Conservation (phyloP, 2,797 vertebrate genomes). For the Balearica regulorum region DNA sequence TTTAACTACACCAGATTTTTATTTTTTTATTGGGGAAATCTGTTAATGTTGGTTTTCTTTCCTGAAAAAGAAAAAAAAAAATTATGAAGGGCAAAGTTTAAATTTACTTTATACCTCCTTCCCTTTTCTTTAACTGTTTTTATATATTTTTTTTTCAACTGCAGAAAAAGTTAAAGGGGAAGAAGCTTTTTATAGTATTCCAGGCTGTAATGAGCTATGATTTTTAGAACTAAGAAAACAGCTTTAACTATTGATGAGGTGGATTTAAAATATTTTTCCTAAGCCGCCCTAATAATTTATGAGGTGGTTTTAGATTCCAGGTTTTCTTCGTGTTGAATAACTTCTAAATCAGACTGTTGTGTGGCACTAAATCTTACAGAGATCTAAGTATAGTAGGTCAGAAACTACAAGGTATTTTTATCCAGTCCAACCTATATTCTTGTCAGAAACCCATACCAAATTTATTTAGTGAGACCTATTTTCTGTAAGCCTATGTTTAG, state of each 20-base stretch:
- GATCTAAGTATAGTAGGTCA: conserved; percentile 62
- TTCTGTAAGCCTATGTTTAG: conserved; percentile 47
- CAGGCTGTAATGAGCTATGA: conserved; percentile 25
- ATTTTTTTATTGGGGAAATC: not conserved
- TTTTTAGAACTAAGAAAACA: conserved; percentile 48
- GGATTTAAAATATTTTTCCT: conserved; percentile 53
- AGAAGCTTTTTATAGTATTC: conserved; percentile 22
- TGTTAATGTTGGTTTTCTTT: not conserved
- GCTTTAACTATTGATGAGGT: conserved; percentile 41
- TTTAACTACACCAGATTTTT: not conserved
- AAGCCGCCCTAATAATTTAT: conserved; percentile 47
- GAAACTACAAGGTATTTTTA: conserved; percentile 64
- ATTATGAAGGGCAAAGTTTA: not conserved
- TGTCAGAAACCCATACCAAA: conserved; percentile 40
- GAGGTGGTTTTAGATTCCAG: conserved; percentile 55
- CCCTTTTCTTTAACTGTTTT: not conserved
- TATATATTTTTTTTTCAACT: not conserved
- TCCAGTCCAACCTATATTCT: conserved; percentile 65
- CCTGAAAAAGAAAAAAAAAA: not conserved
- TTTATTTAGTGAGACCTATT: conserved; percentile 54
- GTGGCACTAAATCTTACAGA: conserved; percentile 12
- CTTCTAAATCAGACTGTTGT: conserved; percentile 52
- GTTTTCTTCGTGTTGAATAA: conserved; percentile 52
- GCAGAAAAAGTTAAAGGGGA: not conserved
- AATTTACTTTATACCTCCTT: not conserved